These are phyloP conservation scores for Cepaea nemoralis DNA, from an alignment of 1,140 invertebrate species.

Conservation along the genomic window DNA sequence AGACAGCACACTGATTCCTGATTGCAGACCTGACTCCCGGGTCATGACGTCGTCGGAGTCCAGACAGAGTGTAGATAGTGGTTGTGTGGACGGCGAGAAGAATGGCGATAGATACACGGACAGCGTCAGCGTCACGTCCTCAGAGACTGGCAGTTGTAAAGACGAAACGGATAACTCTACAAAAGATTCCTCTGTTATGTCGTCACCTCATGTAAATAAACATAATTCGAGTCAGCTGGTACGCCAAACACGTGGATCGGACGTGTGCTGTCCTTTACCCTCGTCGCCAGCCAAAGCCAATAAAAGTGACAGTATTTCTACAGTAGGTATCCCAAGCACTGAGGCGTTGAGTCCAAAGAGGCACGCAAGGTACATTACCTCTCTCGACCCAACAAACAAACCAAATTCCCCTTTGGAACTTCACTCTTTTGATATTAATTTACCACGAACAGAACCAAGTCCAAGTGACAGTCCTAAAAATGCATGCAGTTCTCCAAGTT, in stretches of 20 bases:
- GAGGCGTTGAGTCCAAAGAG: background rate
- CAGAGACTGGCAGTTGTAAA: conserved; percentile 10
- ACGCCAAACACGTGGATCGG: background rate
- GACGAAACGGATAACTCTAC: background rate
- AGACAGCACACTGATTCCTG: background rate
- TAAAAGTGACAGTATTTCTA: background rate
- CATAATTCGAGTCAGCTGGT: background rate
- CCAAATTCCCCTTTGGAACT: background rate
- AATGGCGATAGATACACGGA: conserved; percentile 25
- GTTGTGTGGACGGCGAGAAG: conserved; percentile 13
- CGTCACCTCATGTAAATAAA: background rate
- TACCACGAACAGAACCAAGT: background rate
- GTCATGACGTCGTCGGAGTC: background rate
- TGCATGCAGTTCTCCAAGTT: background rate
- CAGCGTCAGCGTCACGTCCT: conserved; percentile 24
- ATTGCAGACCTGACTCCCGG: background rate
- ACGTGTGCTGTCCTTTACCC: background rate
- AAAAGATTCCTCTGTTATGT: background rate
- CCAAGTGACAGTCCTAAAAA: background rate
- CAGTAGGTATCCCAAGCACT: background rate
- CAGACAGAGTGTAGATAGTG: conserved; percentile 21
- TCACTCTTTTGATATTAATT: background rate
- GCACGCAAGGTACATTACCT: background rate
- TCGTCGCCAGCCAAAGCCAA: background rate
- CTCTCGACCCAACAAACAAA: background rate